Base-by-base conservation (phyloP, 2,888 invertebrate species). In the Dioctria rufipes region DNA sequence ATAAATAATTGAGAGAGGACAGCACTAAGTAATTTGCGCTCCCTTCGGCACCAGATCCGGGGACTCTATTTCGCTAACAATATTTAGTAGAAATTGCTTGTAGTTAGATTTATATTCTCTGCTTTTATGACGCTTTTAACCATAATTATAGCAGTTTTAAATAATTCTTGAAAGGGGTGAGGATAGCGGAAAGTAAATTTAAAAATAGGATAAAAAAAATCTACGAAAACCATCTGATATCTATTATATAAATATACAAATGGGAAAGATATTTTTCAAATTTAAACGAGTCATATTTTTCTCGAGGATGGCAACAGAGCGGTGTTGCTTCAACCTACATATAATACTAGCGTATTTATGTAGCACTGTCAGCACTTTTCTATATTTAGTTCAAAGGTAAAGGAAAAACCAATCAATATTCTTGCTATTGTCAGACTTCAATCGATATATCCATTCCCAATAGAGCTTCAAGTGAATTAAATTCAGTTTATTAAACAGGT, bases 401-500 rank as follows among this genome's bases (percentile, higher is more conserved):
- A 66, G 25, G 66, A 0, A 66, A 42, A 42, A 42, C 66, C 66
- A 66, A 66, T 66, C 66, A 66, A 66, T 67, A 67, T 46, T 43
- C 13, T 46, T 8, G 67, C 46, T 67, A 42, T 67, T 46, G 9
- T 9, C n/a, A 67, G 67, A 43, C n/a, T 25, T 67, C 67, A 67
- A 46, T 67, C 67, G 67, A 67, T 67, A 46, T 67, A 67, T 67
- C 25, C 25, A 25, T 25, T 25, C 46, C 67, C 67, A 8, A 46
- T 9, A 46, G 67, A 46, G 43, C 25, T 67, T 46, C 67, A 67
- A 67, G 40, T 67, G 67, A 67, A 67, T 67, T 67, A 43, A 43
- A 67, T 46, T 67, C 67, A 67, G 43, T 67, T 67, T 67, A 67
- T 67, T 67, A 67, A 67, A 46, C 43, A 67, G 25, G 46, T 9